Base-by-base conservation (phyloP, 1,140 invertebrate species). In the Psix sp. region DNA sequence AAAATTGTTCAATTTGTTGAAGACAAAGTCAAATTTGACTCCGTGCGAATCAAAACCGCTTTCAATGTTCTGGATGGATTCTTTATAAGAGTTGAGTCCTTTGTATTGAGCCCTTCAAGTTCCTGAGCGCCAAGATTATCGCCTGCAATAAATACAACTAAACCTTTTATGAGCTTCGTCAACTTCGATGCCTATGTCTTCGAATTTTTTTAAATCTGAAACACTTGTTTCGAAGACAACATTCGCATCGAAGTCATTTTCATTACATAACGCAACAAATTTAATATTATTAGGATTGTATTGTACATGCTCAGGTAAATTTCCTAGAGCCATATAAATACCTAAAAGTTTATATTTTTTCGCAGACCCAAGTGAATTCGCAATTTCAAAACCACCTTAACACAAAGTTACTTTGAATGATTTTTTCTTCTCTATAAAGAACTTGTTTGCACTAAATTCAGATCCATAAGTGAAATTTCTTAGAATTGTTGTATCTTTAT, bases 401-500 rank as follows among this genome's bases (percentile, higher is more conserved):
- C 3, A 33, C n/a, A 33, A 3, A 6, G n/a, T 33, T 33, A 33
- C 3, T 33, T 33, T 33, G 4, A 33, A 11, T 10, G 29, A 7
- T 33, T 33, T 11, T 4, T 6, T 33, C 71, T 82, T 78, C 2
- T 80, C 15, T 49, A 68, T 15, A 51, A 82, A 82, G 76, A 80
- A 80, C 21, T 17, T 16, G 52, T 82, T 81, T 10, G 72, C 60
- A 51, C 77, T 78, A 40, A 49, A 83, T 17, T 63, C 60, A 20
- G 5, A 39, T 5, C 81, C 80, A 74, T 83, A 78, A 15, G 35
- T 59, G 38, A 83, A 78, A 78, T 84, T 77, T 65, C n/a, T n/a
- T n/a, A n/a, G n/a, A n/a, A n/a, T n/a, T n/a, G n/a, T n/a, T n/a
- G n/a, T n/a, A n/a, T n/a, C n/a, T n/a, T n/a, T n/a, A n/a, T n/a